These are phyloP conservation scores for Sphinx pinastri DNA, from an alignment of 2,888 invertebrate species.

Conservation along the genomic window DNA sequence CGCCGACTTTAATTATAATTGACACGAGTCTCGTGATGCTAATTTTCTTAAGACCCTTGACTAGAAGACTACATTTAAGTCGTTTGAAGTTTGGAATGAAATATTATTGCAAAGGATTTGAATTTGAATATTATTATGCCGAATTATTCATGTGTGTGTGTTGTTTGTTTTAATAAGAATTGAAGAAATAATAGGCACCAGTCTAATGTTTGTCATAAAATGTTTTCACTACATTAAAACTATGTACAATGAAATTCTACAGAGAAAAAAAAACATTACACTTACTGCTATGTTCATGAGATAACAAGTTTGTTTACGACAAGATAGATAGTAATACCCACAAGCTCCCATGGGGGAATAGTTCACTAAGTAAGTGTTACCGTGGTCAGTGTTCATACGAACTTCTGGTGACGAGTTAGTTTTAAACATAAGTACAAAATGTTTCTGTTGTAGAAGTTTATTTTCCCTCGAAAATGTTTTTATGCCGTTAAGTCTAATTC, in stretches of 20 bases:
- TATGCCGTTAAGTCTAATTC: neutral
- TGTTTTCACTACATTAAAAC: too few species aligned
- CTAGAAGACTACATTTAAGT: neutral
- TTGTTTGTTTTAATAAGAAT: neutral
- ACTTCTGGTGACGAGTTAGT: neutral
- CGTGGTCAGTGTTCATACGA: neutral
- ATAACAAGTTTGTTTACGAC: constrained; percentile 2
- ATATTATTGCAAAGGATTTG: neutral
- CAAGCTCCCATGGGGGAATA: neutral
- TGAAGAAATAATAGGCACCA: neutral
- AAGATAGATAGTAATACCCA: neutral
- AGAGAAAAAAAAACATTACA: neutral
- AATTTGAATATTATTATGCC: constrained; percentile 5
- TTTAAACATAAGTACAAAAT: neutral
- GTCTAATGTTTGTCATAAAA: neutral
- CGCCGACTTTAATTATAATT: constrained; percentile 15
- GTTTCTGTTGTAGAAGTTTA: neutral
- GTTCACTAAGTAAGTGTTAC: constrained; percentile 5
- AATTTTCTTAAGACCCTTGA: constrained; percentile 20
- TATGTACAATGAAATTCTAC: too few species aligned
- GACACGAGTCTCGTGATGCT: constrained; percentile 12
- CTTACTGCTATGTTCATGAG: neutral
- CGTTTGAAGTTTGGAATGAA: constrained; percentile 15
- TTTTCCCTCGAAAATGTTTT: neutral
- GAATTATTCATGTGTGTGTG: neutral